A percentile compares a stretch with the other conserved stretches of the same genome.
These are phyloP conservation scores for Escarpia spicata DNA, from an alignment of 2,888 invertebrate species.

Conservation along the genomic window DNA sequence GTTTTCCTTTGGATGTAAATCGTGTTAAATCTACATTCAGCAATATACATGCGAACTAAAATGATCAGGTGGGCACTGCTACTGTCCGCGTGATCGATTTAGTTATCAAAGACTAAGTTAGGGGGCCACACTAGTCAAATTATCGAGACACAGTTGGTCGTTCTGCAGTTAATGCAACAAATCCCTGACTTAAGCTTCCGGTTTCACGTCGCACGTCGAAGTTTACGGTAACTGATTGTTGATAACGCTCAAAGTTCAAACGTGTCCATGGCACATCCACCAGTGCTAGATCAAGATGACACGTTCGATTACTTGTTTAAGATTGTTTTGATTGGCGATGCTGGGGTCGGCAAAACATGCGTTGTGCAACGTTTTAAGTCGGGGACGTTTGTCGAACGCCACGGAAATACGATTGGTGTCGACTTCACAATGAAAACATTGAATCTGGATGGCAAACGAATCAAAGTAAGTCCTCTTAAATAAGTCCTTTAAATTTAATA, in stretches of 20 bases:
- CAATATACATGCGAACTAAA: too few species aligned
- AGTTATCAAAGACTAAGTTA: too few species aligned
- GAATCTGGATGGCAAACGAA: constrained; percentile 78
- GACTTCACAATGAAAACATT: constrained; percentile 99
- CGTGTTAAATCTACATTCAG: too few species aligned
- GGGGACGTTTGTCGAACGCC: constrained; percentile 89
- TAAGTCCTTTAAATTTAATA: neutral
- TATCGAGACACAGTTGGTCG: neutral
- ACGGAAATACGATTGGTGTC: constrained; percentile 96
- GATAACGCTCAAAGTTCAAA: neutral
- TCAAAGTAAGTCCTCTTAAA: neutral
- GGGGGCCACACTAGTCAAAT: neutral
- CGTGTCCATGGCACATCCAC: constrained; percentile 13
- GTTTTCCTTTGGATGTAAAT: too few species aligned
- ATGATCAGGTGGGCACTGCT: too few species aligned
- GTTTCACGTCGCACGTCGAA: neutral
- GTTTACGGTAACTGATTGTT: neutral
- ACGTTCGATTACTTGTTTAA: constrained; percentile 93
- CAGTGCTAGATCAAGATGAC: constrained; percentile 64
- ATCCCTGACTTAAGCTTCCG: neutral
- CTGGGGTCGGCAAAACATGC: constrained; percentile 81
- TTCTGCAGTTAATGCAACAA: neutral
- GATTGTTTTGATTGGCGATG: constrained; percentile 86
- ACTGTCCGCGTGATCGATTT: too few species aligned
- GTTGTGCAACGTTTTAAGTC: constrained; percentile 95